phyloP scores from a whole-genome alignment of 2,797 vertebrate genomes.

The Oreochromis mossambicus region DNA sequence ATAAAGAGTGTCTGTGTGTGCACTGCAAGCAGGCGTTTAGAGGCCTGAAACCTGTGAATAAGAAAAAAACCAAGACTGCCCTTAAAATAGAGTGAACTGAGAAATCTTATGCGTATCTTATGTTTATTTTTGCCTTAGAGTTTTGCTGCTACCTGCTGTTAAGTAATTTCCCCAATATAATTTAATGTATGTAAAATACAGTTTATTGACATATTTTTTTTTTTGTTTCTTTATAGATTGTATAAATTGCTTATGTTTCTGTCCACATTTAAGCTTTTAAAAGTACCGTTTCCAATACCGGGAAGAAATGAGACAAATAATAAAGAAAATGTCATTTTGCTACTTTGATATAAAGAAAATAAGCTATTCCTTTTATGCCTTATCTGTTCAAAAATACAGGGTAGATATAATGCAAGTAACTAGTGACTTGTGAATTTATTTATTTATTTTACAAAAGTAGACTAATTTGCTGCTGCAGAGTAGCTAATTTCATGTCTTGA shows the following conservation, averaged over 20 bases:
- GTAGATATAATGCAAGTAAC: neutral
- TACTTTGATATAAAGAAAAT: slow-evolving; percentile 10
- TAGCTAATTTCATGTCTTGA: neutral
- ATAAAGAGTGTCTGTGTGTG: slow-evolving; percentile 60
- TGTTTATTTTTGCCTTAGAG: slow-evolving; percentile 70
- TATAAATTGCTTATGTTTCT: slow-evolving; percentile 8
- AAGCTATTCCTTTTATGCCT: neutral
- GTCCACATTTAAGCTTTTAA: neutral
- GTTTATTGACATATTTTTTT: neutral
- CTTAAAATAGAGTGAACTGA: slow-evolving; percentile 36
- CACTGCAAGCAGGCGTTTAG: slow-evolving; percentile 66
- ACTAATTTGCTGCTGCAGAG: neutral
- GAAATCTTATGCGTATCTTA: slow-evolving; percentile 29
- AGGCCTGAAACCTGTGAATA: slow-evolving; percentile 51
- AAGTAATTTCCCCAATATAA: slow-evolving; percentile 67
- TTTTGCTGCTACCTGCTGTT: slow-evolving; percentile 66
- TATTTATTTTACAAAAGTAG: neutral
- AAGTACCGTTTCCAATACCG: neutral
- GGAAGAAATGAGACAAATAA: slow-evolving; percentile 30
- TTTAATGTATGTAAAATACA: slow-evolving; percentile 18
- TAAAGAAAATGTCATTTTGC: slow-evolving; percentile 36
- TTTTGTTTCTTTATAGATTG: neutral
- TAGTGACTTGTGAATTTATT: neutral
- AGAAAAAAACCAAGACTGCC: slow-evolving; percentile 53
- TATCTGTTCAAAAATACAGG: neutral